These are phyloP conservation scores for Synodontis membranacea DNA, from an alignment of 2,113 vertebrate species.

Conservation along the genomic window DNA sequence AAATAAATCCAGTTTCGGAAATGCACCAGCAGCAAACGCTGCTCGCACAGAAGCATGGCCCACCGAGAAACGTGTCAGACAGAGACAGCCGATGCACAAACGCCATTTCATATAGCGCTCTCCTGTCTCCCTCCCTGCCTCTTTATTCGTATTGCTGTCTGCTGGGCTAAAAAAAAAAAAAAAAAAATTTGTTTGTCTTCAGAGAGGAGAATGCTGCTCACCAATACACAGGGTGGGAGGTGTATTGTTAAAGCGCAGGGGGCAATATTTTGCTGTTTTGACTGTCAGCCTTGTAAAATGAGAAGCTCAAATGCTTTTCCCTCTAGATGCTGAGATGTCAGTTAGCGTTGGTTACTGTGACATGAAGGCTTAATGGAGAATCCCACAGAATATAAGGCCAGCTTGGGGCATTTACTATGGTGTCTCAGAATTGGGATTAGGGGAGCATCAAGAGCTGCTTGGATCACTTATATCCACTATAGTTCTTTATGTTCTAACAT, in stretches of 20 bases:
- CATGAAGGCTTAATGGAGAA: slow-evolving; percentile 1
- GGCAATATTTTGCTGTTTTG: slow-evolving; percentile 40
- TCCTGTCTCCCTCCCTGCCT: neutral
- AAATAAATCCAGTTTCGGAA: slow-evolving; percentile 21
- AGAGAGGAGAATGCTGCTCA: neutral
- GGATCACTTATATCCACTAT: neutral
- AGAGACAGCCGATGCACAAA: neutral
- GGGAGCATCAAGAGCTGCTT: neutral
- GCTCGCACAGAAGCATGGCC: neutral
- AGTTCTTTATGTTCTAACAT: neutral
- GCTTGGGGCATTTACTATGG: slow-evolving; percentile 28
- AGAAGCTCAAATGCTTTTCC: slow-evolving; percentile 33
- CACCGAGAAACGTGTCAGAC: slow-evolving; percentile 21
- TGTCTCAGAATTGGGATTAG: neutral
- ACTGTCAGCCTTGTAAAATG: slow-evolving; percentile 46
- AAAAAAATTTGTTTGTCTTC: slow-evolving; percentile 5
- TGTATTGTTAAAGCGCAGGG: neutral
- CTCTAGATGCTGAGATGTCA: slow-evolving; percentile 44
- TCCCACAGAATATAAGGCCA: slow-evolving; percentile 27
- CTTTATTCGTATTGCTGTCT: slow-evolving; percentile 33
- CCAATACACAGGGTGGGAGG: neutral
- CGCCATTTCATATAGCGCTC: slow-evolving; percentile 4
- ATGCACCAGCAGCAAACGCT: neutral
- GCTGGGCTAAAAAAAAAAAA: slow-evolving; percentile 14
- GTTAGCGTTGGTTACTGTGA: slow-evolving; percentile 9